Evolutionary conservation across 2,797 vertebrate species (phyloP).

Genomic region (Tadarida brasiliensis): DNA sequence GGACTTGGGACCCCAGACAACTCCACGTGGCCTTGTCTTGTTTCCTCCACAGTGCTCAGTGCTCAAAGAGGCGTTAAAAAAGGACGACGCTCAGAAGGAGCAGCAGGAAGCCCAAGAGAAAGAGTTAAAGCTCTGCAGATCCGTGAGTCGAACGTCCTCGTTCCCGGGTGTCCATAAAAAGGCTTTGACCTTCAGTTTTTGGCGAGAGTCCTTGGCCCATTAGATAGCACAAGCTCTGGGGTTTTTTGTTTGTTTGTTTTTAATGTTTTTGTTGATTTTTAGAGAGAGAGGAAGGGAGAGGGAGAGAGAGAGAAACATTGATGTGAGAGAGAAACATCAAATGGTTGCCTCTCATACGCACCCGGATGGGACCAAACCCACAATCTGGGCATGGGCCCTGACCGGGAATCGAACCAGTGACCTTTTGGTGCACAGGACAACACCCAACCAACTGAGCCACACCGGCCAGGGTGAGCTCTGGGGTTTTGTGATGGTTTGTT

Average conservation of each 20-base stretch:
- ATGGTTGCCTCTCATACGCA: too few species aligned
- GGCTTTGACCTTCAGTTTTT: not conserved
- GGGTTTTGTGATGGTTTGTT: not conserved
- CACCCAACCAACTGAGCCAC: too few species aligned
- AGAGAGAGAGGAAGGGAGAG: too few species aligned
- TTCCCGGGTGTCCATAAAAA: fast-evolving
- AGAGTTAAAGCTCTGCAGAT: constrained; percentile 80
- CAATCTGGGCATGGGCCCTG: too few species aligned
- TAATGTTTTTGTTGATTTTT: too few species aligned
- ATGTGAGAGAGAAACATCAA: too few species aligned
- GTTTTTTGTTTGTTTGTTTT: too few species aligned
- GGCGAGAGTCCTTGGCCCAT: fast-evolving
- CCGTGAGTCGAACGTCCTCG: constrained; percentile 76
- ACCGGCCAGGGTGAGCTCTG: not conserved
- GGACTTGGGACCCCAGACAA: not conserved
- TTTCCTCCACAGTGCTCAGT: constrained; percentile 79
- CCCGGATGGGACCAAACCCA: too few species aligned
- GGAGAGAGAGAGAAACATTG: too few species aligned
- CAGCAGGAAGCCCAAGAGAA: constrained; percentile 75
- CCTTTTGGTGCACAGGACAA: too few species aligned
- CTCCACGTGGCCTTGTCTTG: not conserved
- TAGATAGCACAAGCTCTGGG: not conserved
- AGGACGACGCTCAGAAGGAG: constrained; percentile 39
- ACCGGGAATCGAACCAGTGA: too few species aligned
- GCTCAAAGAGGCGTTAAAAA: constrained; percentile 82